A percentile compares a stretch with the other conserved stretches of the same genome.
Conservation (phyloP, 2,888 invertebrate species). For the Eueremaeus valkanovi region DNA sequence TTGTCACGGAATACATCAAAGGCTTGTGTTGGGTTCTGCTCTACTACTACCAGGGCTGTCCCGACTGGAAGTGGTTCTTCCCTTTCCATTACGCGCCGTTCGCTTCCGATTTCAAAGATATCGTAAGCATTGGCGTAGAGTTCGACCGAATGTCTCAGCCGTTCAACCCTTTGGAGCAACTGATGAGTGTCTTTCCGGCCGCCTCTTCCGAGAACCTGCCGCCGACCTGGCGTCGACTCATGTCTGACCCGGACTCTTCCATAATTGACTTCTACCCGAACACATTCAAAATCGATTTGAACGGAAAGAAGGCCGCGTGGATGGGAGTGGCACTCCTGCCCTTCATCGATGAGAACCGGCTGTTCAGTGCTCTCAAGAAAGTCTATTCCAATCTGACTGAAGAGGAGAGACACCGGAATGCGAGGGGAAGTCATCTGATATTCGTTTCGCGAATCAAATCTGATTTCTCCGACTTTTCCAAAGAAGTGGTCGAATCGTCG, state of each 20-base stretch:
- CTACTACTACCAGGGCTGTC: constrained; percentile 94
- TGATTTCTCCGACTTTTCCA: constrained; percentile 9
- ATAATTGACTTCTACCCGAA: constrained; percentile 85
- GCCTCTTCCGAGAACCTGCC: constrained; percentile 76
- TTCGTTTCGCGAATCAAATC: constrained; percentile 39
- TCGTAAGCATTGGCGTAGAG: constrained; percentile 66
- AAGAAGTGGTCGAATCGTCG: constrained; percentile 7
- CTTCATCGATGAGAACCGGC: constrained; percentile 74
- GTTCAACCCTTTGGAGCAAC: constrained; percentile 87
- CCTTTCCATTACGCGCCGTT: constrained; percentile 96
- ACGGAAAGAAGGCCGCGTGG: constrained; percentile 95
- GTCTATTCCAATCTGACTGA: constrained; percentile 74
- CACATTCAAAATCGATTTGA: constrained; percentile 87
- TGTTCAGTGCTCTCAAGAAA: constrained; percentile 70
- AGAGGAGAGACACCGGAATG: constrained; percentile 66
- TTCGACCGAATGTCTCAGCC: constrained; percentile 80
- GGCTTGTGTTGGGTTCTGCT: constrained; percentile 95
- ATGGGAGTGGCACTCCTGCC: constrained; percentile 91
- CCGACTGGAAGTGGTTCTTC: constrained; percentile 98
- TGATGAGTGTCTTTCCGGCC: constrained; percentile 79
- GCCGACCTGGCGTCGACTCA: constrained; percentile 63
- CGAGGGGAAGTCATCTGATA: constrained; percentile 40
- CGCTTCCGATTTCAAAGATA: constrained; percentile 83
- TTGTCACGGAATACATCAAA: constrained; percentile 79
- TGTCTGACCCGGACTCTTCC: constrained; percentile 71